Percentiles rank a stretch among this genome's conserved stretches.
These are phyloP conservation scores for Plectrocnemia conspersa DNA, from an alignment of 1,140 invertebrate genomes.

Conservation along the genomic window DNA sequence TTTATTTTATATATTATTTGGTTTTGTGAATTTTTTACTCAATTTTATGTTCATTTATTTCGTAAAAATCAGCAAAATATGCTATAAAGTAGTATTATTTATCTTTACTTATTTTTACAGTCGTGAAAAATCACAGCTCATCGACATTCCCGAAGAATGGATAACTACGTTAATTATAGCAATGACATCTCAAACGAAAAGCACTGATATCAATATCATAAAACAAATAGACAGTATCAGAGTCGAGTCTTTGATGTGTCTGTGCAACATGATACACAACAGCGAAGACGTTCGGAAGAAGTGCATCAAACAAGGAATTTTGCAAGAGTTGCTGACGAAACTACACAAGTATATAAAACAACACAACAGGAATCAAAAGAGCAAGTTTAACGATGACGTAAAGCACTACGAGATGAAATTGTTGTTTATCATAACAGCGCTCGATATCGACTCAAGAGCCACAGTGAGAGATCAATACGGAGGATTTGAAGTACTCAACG, in stretches of 20 bases:
- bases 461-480: constrained; percentile 72
- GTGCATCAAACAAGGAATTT: constrained; percentile 66
- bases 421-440: constrained; percentile 81
- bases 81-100: background rate
- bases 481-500: constrained; percentile 74
- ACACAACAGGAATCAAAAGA: no score
- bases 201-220: no score
- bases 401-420: constrained; percentile 86
- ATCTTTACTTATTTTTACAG: constrained; percentile 54
- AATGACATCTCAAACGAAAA: constrained; percentile 37
- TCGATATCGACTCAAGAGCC: constrained; percentile 65
- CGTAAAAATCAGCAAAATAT: background rate
- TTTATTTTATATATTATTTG: constrained; percentile 12
- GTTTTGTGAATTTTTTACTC: background rate
- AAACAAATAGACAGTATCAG: constrained; percentile 44
- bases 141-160: constrained; percentile 63
- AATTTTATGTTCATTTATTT: background rate
- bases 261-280: constrained; percentile 87
- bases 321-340: constrained; percentile 69
- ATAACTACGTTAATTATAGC: constrained; percentile 53
- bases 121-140: constrained; percentile 70
- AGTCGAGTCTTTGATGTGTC: constrained; percentile 78
- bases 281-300: constrained; percentile 67
- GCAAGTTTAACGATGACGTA: constrained; percentile 66
- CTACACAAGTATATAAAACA: constrained; percentile 49